Evolutionary conservation across 2,113 vertebrate genomes (phyloP).

Genomic region (Oncorhynchus clarkii): DNA sequence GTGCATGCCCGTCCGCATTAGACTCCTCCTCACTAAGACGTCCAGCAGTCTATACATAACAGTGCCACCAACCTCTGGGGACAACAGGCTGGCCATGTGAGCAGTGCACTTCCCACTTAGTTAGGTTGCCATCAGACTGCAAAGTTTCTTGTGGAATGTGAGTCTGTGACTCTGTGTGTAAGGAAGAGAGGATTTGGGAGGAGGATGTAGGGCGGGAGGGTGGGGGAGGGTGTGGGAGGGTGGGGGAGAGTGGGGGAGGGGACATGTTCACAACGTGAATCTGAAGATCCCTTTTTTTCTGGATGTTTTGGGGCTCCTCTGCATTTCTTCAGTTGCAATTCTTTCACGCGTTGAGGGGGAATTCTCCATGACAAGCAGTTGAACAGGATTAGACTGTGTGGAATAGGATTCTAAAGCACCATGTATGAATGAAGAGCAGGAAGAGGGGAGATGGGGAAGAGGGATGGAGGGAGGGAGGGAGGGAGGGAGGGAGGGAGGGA

Average conservation of each 20-base stretch:
- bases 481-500: conserved; percentile 1
- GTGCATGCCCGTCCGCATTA: conserved; percentile 44
- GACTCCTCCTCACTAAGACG: conserved; percentile 17
- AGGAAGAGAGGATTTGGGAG: not conserved
- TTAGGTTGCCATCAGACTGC: conserved; percentile 20
- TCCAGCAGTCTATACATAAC: conserved; percentile 38
- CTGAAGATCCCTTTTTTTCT: not conserved
- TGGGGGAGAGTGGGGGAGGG: not conserved
- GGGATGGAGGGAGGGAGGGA: conserved; percentile 13
- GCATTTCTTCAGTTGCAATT: conserved; percentile 29
- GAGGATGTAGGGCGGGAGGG: not conserved
- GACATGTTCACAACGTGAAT: not conserved
- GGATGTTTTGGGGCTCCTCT: not conserved
- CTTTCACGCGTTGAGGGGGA: conserved; percentile 39
- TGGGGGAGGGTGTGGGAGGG: not conserved
- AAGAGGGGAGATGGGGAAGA: not conserved
- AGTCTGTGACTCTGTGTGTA: not conserved
- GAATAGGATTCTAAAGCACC: conserved; percentile 38
- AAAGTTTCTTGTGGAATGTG: conserved; percentile 1
- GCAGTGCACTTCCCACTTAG: conserved; percentile 38
- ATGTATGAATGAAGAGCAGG: conserved; percentile 17
- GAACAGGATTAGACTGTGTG: conserved; percentile 48
- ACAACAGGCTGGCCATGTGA: conserved; percentile 46
- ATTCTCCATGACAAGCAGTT: conserved; percentile 51
- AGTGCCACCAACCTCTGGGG: conserved; percentile 48